Conservation (phyloP, 2,888 invertebrate genomes). For the Himalopsyche tibetana region DNA sequence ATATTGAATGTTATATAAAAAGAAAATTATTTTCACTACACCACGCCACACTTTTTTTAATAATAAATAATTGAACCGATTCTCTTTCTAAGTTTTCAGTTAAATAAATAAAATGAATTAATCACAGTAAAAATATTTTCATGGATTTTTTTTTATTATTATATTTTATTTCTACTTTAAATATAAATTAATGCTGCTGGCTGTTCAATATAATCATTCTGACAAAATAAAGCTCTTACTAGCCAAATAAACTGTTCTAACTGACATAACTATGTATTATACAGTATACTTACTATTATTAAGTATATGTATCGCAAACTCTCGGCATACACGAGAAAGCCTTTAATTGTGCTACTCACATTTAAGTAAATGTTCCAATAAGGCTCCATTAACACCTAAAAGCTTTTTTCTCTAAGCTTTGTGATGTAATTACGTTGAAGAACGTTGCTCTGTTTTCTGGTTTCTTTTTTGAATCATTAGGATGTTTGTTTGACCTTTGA, state of each 20-base stretch:
- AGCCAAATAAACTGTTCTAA: not conserved
- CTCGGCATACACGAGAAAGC: conserved; percentile 25
- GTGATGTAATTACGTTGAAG: conserved; percentile 50
- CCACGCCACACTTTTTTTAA: too few relatives aligned
- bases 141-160: too few relatives aligned
- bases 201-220: not conserved
- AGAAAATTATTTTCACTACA: too few relatives aligned
- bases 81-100: too few relatives aligned
- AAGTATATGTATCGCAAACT: not conserved
- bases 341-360: conserved; percentile 27
- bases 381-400: conserved; percentile 53
- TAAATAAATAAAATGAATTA: too few relatives aligned
- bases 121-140: too few relatives aligned
- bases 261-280: not conserved
- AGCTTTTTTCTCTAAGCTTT: conserved; percentile 54
- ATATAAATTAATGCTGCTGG: too few relatives aligned
- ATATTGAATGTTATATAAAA: too few relatives aligned
- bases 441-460: conserved; percentile 39
- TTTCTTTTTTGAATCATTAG: conserved; percentile 9
- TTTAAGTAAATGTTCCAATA: conserved; percentile 49
- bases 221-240: not conserved
- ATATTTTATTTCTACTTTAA: too few relatives aligned
- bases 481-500: conserved; percentile 10
- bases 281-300: not conserved
- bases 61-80: too few relatives aligned